Evolutionary conservation across 1,140 invertebrate species (phyloP).

Genomic region (Drosophila arizonae): DNA sequence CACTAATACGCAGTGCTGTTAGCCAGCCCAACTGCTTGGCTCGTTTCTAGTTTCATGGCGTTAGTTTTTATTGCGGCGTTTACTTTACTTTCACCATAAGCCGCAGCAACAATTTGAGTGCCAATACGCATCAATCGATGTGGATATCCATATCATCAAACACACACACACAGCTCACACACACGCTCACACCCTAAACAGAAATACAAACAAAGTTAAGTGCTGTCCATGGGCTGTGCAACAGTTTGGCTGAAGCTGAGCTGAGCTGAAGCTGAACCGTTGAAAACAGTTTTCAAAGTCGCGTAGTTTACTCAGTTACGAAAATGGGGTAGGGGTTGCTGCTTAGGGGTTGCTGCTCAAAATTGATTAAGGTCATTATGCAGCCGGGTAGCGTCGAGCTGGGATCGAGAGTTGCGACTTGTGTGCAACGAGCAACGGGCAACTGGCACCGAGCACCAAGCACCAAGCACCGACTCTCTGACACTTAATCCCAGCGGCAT

Average conservation of each 20-base stretch:
- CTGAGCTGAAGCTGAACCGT: constrained; percentile 18
- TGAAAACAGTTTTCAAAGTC: constrained; percentile 46
- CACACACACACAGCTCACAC: not conserved
- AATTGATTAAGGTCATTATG: constrained; percentile 82
- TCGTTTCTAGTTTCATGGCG: constrained; percentile 63
- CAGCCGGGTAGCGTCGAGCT: constrained; percentile 56
- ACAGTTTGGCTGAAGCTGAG: constrained; percentile 51
- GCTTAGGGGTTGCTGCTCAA: constrained; percentile 39
- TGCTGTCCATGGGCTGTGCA: constrained; percentile 50
- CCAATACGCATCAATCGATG: constrained; percentile 47
- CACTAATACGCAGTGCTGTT: not conserved
- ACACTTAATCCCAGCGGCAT: constrained; percentile 80
- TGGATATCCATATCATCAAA: constrained; percentile 33
- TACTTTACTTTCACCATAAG: constrained; percentile 45
- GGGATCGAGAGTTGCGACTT: constrained; percentile 12
- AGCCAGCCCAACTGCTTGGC: constrained; percentile 15
- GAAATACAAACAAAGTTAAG: constrained; percentile 41
- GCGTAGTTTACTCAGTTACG: constrained; percentile 16
- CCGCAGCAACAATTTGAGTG: constrained; percentile 41
- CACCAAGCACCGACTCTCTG: constrained; percentile 45
- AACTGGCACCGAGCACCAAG: constrained; percentile 7
- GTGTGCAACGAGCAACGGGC: not conserved
- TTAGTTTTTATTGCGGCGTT: constrained; percentile 70
- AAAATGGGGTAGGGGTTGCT: not conserved
- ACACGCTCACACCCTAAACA: not conserved